Evolutionary conservation across 2,797 vertebrate species (phyloP), one percentile per base, ranked within the genome.

Genomic region (Myoxocephalus aenaeus): DNA sequence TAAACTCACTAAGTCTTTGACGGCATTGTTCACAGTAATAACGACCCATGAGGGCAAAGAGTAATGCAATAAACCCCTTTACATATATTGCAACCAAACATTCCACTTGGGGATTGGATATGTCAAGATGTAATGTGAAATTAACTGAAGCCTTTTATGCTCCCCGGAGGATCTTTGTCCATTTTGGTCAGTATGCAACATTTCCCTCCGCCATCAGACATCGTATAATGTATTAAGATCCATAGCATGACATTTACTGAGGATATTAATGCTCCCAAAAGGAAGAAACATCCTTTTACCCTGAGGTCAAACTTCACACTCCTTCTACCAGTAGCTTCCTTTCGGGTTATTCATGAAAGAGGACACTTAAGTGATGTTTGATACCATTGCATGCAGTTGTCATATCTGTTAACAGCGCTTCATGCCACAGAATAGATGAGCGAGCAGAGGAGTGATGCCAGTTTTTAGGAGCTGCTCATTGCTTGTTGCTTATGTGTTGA

Each of bases 11-110:
- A 7, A 62, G n/a, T 27, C n/a, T 71, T 38, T 27, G 18, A 40
- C 9, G 40, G 0, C 27, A 13, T 46, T 22, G 7, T 22, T 25
- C 50, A 44, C 38, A 12, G 18, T 10, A 40, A 44, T 64, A 64
- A 8, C 2, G 3, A n/a, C 18, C 57, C n/a, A 40, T 34, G 5
- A 25, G 5, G 20, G 25, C 8, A 42, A 29, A n/a, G n/a, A 54
- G 6, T 20, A 27, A 14, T 14, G 36, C 51, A 32, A 18, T 51
- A 27, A 67, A 32, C 3, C 29, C 4, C 13, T 75, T 22, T 5
- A 51, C 32, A 25, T 66, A 46, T 22, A 20, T 29, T 53, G 56
- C 73, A 67, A 17, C 56, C 18, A 56, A 67, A 75, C 4, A 50
- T 22, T n/a, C 22, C 18, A 32, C 46, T 75, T 51, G 44, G 18